Percentiles rank a stretch among this genome's conserved stretches.
Evolutionary conservation across 2,797 vertebrate species (phyloP).

Genomic region (Pterois miles): DNA sequence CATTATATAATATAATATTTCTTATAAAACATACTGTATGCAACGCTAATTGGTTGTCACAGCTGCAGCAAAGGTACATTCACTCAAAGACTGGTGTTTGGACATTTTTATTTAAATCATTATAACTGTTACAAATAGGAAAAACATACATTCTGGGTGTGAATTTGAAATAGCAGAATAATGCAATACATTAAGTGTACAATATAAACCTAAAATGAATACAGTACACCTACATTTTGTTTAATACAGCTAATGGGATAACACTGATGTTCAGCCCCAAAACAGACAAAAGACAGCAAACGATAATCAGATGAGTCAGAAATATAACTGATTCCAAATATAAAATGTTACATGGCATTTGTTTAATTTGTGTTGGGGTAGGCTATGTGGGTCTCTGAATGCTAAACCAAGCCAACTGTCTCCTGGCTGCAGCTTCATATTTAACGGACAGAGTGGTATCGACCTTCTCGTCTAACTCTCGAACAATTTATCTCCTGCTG

Average conservation of each 20-base stretch:
- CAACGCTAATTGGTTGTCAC: background rate
- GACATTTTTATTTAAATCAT: background rate
- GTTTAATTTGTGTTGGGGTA: background rate
- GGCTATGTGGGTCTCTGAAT: background rate
- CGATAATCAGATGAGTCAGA: background rate
- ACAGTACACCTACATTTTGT: background rate
- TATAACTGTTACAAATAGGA: background rate
- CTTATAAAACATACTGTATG: background rate
- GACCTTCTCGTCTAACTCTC: background rate
- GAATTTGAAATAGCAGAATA: background rate
- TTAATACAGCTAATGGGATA: background rate
- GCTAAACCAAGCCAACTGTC: background rate
- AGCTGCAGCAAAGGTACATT: background rate
- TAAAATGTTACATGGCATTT: background rate
- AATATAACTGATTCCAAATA: background rate
- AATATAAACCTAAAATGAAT: background rate
- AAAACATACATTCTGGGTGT: background rate
- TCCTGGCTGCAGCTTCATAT: background rate
- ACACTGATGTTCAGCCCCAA: background rate
- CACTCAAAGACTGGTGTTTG: background rate
- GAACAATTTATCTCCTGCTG: background rate
- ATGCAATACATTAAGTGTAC: background rate
- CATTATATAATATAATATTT: background rate
- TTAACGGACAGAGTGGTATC: background rate
- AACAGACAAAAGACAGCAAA: background rate